phyloP scores from a whole-genome alignment of 64 coral and sea anemone species.

The Montipora capricornis region DNA sequence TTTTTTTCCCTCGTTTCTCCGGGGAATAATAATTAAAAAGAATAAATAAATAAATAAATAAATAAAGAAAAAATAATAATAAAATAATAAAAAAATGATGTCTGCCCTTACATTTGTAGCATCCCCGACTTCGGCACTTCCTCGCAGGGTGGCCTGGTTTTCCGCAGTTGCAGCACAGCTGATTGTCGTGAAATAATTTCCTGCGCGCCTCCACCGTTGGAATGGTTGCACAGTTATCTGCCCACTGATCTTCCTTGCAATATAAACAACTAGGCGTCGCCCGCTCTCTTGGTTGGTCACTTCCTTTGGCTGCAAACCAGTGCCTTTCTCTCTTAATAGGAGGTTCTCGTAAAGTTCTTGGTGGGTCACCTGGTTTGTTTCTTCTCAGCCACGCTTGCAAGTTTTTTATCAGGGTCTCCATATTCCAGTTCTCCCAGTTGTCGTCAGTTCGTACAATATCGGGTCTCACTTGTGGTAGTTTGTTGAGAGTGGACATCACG shows the following conservation, averaged over 20 bases:
- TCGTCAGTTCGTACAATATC: slow-evolving; percentile 77
- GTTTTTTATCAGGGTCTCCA: slow-evolving; percentile 52
- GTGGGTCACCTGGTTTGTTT: slow-evolving; percentile 60
- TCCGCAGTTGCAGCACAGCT: too few species aligned
- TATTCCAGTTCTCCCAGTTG: slow-evolving; percentile 78
- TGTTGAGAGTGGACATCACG: slow-evolving; percentile 55
- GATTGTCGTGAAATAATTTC: too few species aligned
- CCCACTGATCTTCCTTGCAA: too few species aligned
- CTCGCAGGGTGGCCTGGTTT: too few species aligned
- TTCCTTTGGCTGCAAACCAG: slow-evolving; percentile 44
- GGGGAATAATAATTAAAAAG: too few species aligned
- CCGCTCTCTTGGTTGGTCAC: not conserved
- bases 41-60: too few species aligned
- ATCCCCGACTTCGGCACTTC: slow-evolving; percentile 52
- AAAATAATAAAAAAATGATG: slow-evolving; percentile 10
- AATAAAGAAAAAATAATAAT: too few species aligned
- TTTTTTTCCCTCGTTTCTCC: too few species aligned
- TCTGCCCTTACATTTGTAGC: slow-evolving; percentile 57
- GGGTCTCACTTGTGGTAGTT: slow-evolving; percentile 76
- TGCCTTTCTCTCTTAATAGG: slow-evolving; percentile 67
- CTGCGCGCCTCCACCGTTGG: too few species aligned
- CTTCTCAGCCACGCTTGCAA: slow-evolving; percentile 75
- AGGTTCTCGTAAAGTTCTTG: slow-evolving; percentile 3
- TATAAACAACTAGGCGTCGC: too few species aligned
- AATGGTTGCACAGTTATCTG: too few species aligned